Base-by-base conservation (phyloP, 2,113 vertebrate genomes). In the Campylomormyrus tamandua region DNA sequence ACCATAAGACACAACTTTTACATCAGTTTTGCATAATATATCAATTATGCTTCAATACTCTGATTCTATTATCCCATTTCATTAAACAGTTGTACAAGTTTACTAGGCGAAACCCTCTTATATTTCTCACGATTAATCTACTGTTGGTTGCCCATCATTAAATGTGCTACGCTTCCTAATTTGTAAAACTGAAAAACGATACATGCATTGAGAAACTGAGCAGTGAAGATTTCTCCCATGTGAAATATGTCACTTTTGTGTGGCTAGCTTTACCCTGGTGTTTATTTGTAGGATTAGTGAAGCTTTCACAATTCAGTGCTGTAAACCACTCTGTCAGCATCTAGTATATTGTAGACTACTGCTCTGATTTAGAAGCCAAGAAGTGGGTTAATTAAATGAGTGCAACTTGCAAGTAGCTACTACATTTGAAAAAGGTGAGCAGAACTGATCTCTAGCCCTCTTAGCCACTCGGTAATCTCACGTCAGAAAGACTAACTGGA, bases 311-410 rank as follows among this genome's bases (percentile, higher is more conserved):
- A 39, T 53, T 89, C 31, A 24, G n/a, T 42, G 48, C 88, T 42
- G 31, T 53, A 53, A 52, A 83, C 45, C 31, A 83, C 88, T 58
- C 39, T 39, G 31, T 89, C 74, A 31, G 89, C 9, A 17, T 83
- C 74, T 45, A 27, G 48, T 83, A 58, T 62, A 53, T 8, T 83
- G 52, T 39, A 84, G 52, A n/a, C 50, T 56, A 1, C 31, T 27
- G 19, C 11, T 83, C 77, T 45, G 46, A 39, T 9, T 35, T 46
- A 50, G 46, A 89, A 80, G 48, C 35, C 10, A 8, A 83, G n/a
- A 83, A 58, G 89, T 53, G 31, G 77, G 50, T 58, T 84, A 83
- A 56, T 83, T n/a, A 83, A 50, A 89, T 50, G 77, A 49, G 70
- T 11, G n/a, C 21, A 11, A 46, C 8, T 31, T 80, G 31, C 31